These are phyloP conservation scores for Trogon surrucura DNA, from an alignment of 2,113 vertebrate genomes.

Conservation along the genomic window DNA sequence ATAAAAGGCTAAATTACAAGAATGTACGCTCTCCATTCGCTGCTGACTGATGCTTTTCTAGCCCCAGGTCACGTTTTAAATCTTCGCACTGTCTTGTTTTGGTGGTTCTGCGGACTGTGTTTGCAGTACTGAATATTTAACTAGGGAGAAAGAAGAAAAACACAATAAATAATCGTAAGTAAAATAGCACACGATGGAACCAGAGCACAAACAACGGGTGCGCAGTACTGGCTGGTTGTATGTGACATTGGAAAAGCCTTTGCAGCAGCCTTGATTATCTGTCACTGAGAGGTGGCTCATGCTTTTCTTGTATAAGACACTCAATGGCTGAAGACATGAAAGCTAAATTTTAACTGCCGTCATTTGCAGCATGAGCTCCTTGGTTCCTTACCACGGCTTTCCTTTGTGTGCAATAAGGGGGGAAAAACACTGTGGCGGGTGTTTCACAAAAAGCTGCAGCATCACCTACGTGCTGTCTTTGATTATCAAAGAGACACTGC, in stretches of 20 bases:
- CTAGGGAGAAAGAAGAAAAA: conserved; percentile 50
- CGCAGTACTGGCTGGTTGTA: not conserved
- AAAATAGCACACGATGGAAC: not conserved
- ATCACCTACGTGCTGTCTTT: not conserved
- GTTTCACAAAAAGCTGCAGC: not conserved
- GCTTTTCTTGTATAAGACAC: not conserved
- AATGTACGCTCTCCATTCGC: not conserved
- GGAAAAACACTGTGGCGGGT: not conserved
- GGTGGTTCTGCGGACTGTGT: conserved; percentile 80
- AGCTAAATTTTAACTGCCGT: not conserved
- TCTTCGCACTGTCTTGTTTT: conserved; percentile 55
- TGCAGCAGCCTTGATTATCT: not conserved
- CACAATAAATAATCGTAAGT: not conserved
- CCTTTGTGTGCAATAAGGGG: not conserved
- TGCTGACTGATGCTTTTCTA: not conserved
- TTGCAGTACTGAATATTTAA: conserved; percentile 84
- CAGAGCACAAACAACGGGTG: fast-evolving
- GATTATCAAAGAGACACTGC: not conserved
- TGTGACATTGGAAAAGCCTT: not conserved
- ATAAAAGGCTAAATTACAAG: conserved; percentile 61
- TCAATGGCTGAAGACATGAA: not conserved
- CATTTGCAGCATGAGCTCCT: not conserved
- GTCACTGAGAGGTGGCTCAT: not conserved
- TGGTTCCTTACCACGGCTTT: not conserved
- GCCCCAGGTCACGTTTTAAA: conserved; percentile 32